Base-by-base conservation (phyloP, 1,140 invertebrate species). In the Cotesia vestalis region DNA sequence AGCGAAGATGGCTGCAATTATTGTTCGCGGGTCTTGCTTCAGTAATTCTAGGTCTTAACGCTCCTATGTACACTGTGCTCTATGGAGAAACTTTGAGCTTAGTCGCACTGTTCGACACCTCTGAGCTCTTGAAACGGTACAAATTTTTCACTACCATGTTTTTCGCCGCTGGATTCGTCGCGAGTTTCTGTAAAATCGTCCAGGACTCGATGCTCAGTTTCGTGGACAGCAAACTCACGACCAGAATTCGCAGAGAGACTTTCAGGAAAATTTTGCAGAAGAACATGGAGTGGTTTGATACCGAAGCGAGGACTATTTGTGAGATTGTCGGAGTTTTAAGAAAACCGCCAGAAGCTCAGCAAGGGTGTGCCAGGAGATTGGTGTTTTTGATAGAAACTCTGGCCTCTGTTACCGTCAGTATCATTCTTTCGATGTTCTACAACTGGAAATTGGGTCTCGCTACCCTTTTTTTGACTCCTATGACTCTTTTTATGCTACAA, bases 281-380 rank as follows among this genome's bases (percentile, higher is more conserved):
- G 17, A 69, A 69, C 52, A 57, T 69, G 52, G 67, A 69, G 14
- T 69, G 67, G 67, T 69, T 69, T 38, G 67, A 69, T n/a, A 57
- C 34, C 12, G 67, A 69, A 59, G 36, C 17, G 9, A 69, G 36
- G 9, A 52, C 40, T 9, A 38, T 57, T 27, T 38, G 55, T 14
- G 55, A 59, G 38, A 69, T 69, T 57, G 9, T 27, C 20, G 11
- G 52, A 4, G 17, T 69, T 9, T 17, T 69, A 4, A 57, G 36
- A 35, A 69, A 38, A 0, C 17, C 27, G 0, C 66, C 66, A 6
- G 35, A 53, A 11, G 20, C 36, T 35, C 67, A 59, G 34, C 67
- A 59, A 40, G 67, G 11, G 3, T 59, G 67, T 8, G 34, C 40
- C 5, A n/a, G 52, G 57, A 57, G 36, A 69, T n/a, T 69, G 14